phyloP scores from a whole-genome alignment of 1,140 invertebrate species.

The Ruditapes philippinarum region DNA sequence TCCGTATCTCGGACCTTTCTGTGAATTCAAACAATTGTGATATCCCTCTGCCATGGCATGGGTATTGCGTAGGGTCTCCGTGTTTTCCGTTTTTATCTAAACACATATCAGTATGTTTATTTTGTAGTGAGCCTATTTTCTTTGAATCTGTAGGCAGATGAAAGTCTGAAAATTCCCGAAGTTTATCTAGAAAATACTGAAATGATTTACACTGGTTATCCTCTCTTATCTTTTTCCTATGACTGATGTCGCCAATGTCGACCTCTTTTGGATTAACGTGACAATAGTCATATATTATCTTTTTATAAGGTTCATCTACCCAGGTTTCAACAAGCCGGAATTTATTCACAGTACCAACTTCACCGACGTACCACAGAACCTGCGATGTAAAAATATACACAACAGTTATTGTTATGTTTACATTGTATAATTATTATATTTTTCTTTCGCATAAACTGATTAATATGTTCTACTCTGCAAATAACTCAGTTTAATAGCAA shows the following conservation, averaged over 20 bases:
- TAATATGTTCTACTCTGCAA: no score
- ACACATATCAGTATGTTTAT: not conserved
- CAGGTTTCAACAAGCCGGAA: slow-evolving; percentile 40
- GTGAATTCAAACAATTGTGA: slow-evolving; percentile 44
- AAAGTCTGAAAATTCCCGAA: slow-evolving; percentile 32
- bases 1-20: not conserved
- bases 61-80: not conserved
- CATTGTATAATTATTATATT: no score
- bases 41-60: not conserved
- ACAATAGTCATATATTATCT: slow-evolving; percentile 38
- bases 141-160: slow-evolving; percentile 28
- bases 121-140: not conserved
- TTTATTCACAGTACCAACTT: slow-evolving; percentile 24
- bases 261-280: not conserved
- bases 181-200: slow-evolving; percentile 45
- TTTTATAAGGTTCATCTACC: slow-evolving; percentile 50
- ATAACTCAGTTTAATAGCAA: no score
- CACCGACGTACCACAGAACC: slow-evolving; percentile 31
- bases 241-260: slow-evolving; percentile 2
- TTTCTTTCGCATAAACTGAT: no score
- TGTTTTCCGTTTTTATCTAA: slow-evolving; percentile 1
- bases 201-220: slow-evolving; percentile 37
- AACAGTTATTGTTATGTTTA: no score
- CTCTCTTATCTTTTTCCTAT: slow-evolving; percentile 1
- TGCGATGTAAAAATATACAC: no score